Evolutionary conservation across 2,797 vertebrate genomes (phyloP), one percentile per base, ranked within the genome.

Genomic region (Sparus aurata): DNA sequence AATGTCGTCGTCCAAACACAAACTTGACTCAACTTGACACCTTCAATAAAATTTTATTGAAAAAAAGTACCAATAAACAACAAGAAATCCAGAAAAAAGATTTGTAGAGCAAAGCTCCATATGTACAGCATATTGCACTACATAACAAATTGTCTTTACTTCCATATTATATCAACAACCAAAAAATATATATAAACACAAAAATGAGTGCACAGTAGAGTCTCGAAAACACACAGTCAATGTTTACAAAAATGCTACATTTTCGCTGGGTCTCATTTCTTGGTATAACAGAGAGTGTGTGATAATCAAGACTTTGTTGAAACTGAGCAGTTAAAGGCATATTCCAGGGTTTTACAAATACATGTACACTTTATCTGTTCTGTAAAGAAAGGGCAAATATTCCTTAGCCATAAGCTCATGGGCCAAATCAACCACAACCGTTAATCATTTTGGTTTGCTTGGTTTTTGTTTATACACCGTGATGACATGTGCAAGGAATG

Each of bases 201-300:
- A 92, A 91, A 93, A 94, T 84, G 95, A 95, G 95, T 96, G 95
- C 95, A 96, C 95, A 95, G 94, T 94, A 95, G 93, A 95, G 95
- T 96, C 95, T 95, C 92, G 93, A 95, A 94, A 95, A 96, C 95
- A 95, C 95, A 96, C 95, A 96, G 93, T 95, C 95, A 95, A 95
- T 96, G 95, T 95, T 96, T 95, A 95, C 94, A 96, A 94, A 95
- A 96, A 95, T 95, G 96, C 96, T 96, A 96, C 96, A 96, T 96
- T 93, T 95, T 95, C 90, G 88, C 96, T 96, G 96, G 96, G 96
- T 96, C 95, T 95, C 94, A 91, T 94, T 95, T 95, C 91, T 95
- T 93, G 93, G 92, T 95, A 92, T 93, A 95, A 95, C 95, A 95
- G 92, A 95, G 94, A 96, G 88, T 93, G 95, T 96, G 95, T 95